Base-by-base conservation (phyloP, 2,113 vertebrate species). In the Periophthalmus modestus region DNA sequence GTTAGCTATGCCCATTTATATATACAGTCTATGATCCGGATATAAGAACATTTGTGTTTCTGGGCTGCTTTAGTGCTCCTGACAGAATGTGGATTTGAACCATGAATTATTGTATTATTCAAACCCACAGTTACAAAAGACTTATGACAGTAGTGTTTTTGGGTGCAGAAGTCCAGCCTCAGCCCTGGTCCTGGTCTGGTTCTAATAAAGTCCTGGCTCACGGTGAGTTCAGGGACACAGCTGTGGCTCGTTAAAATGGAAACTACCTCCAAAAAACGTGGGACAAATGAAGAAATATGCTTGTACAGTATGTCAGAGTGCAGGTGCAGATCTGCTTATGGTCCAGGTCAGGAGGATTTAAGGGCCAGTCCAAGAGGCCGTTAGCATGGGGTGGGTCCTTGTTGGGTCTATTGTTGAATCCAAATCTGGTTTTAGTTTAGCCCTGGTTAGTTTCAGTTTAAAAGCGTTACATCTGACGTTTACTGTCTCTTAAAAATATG, bases 161-260 rank as follows among this genome's bases (percentile, higher is more conserved):
- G n/a, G 54, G 23, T 14, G 57, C 23, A 34, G 15, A 24, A 28
- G 59, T 62, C 59, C 28, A 18, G 9, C 28, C 59, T 62, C 9
- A 34, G 59, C 6, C 59, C 59, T 61, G 23, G 55, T 58, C 55
- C 21, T 58, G 59, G 34, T 65, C 62, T 65, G 62, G 34, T 65
- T 65, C 34, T 43, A 43, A 65, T 65, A 65, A 65, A 65, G 62
- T 39, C 62, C 62, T 65, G 62, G 62, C 62, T 65, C 18, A 9
- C 62, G 33, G 34, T 65, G 62, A 65, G 62, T 65, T 65, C 19
- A 65, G 62, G 62, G 62, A 43, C 62, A n/a, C 62, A 65, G 62
- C 62, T 65, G 62, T 21, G 62, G 62, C 34, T 65, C 62, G 62
- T 65, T 65, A 39, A 65, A 39, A 65, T n/a, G 62, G 62, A 65